Conservation (phyloP, 2,888 invertebrate species). For the Philonicus albiceps region DNA sequence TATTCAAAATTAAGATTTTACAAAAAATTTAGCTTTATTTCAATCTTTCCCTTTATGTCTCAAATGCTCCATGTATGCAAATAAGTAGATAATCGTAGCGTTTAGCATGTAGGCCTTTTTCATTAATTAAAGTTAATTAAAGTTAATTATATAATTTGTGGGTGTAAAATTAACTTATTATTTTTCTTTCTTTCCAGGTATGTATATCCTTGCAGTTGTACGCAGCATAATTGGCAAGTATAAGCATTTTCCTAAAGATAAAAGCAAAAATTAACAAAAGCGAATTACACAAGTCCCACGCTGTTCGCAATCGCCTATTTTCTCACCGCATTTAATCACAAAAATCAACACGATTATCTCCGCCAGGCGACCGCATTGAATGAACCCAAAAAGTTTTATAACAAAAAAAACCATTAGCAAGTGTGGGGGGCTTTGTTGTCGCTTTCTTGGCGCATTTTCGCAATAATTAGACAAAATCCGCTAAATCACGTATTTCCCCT, state of each 20-base stretch:
- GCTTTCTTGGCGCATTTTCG: neutral
- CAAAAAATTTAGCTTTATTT: no score
- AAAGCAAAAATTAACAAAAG: neutral
- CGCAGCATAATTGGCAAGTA: neutral
- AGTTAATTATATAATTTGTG: neutral
- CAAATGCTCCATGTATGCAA: no score
- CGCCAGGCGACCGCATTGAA: neutral
- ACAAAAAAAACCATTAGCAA: neutral
- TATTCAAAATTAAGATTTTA: no score
- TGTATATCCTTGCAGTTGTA: neutral
- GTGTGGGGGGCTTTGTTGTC: neutral
- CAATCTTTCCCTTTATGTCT: no score
- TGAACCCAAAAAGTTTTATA: neutral
- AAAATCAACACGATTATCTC: neutral
- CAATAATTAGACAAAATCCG: constrained; percentile 20
- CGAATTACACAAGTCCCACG: neutral
- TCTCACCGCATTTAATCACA: neutral
- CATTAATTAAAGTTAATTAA: no score
- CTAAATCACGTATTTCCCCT: constrained; percentile 22
- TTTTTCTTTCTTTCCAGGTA: neutral
- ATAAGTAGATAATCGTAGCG: no score
- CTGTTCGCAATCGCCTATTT: neutral
- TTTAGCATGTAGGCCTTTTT: no score
- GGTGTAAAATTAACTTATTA: neutral
- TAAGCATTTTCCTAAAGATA: neutral